Percentiles rank a stretch among this genome's conserved stretches.
phyloP scores from a whole-genome alignment of 2,113 vertebrate genomes.

The Muscicapa adusta region DNA sequence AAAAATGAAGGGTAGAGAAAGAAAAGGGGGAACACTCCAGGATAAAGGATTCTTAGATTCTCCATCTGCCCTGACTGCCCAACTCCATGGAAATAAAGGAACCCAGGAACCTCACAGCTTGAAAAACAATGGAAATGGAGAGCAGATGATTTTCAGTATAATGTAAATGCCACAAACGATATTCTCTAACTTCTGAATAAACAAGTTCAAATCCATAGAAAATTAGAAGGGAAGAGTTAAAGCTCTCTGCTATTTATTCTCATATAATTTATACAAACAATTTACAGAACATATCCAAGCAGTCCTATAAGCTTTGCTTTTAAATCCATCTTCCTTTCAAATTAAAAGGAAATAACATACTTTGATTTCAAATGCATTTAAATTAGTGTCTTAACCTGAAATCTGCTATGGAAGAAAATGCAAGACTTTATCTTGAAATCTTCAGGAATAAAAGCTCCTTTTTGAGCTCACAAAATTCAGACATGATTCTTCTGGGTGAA shows the following conservation, averaged over 20 bases:
- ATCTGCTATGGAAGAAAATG: background rate
- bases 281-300: background rate
- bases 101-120: background rate
- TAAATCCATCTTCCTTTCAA: conserved; percentile 27
- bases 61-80: background rate
- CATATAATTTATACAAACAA: conserved; percentile 35
- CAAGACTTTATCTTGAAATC: conserved; percentile 17
- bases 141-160: background rate
- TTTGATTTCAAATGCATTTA: conserved; percentile 13
- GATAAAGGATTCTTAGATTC: background rate
- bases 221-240: conserved; percentile 44
- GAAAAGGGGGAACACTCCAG: background rate
- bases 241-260: conserved; percentile 38
- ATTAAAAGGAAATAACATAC: conserved; percentile 26
- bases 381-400: conserved; percentile 40
- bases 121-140: conserved; percentile 7
- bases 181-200: conserved; percentile 31
- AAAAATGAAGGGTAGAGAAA: background rate
- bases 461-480: background rate
- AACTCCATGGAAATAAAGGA: background rate
- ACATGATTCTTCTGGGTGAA: background rate
- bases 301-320: background rate
- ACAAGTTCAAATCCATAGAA: conserved; percentile 38
- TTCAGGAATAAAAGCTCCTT: background rate
- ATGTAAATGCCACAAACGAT: background rate